Base-by-base conservation (phyloP, 1,140 invertebrate species). In the Drosophila guanche region DNA sequence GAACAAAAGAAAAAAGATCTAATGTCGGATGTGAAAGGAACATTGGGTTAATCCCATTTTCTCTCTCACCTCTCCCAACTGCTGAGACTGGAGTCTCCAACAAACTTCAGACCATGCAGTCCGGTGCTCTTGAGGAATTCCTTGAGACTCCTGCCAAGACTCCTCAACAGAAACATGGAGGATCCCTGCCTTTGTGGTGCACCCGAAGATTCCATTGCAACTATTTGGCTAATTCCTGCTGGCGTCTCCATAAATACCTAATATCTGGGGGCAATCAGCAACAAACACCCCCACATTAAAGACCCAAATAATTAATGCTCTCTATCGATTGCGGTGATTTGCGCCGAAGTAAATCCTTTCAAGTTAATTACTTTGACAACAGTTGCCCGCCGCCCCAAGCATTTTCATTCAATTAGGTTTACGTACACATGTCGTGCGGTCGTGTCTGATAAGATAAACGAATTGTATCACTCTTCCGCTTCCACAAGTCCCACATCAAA, bases 61-160 rank as follows among this genome's bases (percentile, higher is more conserved):
- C 5, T 23, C 3, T 22, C 76, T 90, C n/a, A 95, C 95, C 95
- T 94, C 92, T 96, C 95, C 63, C 93, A 92, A 54, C 93, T 92
- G 16, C 94, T 93, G 0, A 96, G 81, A 37, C 91, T 92, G 8
- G 92, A 92, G 75, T 96, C 95, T 0, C 95, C 95, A 14, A 96
- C 93, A 79, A 96, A 96, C 78, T 94, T 93, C 2, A 96, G 92
- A 1, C 95, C 95, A 76, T 96, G 96, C 43, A 96, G 89, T 0
- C 94, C 94, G 25, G 93, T 94, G 25, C 94, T 94, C 4, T 92
- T 79, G 10, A 94, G 93, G 68, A 95, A 96, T n/a, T 94, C 23
- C 12, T 16, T 20, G 12, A 86, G 41, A 54, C 81, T 85, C 5
- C 58, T 50, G 5, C 22, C 29, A 42, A 85, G 77, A 41, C 80